Evolutionary conservation across 2,888 invertebrate species (phyloP).

Genomic region (Agrotis puta): DNA sequence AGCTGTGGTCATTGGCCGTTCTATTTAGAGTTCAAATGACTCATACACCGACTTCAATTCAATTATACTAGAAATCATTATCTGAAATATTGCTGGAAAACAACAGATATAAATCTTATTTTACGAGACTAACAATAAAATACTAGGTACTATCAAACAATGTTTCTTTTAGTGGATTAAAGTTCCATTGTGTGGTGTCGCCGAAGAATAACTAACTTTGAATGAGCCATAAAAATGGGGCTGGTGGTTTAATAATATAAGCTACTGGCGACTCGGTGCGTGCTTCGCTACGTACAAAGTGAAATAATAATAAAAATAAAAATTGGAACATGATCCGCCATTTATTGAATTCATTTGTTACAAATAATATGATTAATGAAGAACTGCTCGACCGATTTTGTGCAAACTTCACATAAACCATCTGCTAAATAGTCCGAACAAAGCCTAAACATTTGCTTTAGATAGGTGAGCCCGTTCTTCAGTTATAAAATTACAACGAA

Average conservation of each 20-base stretch:
- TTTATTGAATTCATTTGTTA: too few species aligned
- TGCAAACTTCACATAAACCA: too few species aligned
- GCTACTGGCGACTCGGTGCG: too few species aligned
- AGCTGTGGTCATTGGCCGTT: not conserved
- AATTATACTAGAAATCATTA: slow-evolving; percentile 29
- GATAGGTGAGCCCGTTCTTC: too few species aligned
- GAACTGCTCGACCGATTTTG: too few species aligned
- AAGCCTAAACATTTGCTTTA: too few species aligned
- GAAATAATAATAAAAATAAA: too few species aligned
- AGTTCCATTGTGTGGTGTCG: slow-evolving; percentile 18
- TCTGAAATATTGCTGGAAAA: slow-evolving; percentile 2
- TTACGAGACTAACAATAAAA: slow-evolving; percentile 39
- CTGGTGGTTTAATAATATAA: not conserved
- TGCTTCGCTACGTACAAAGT: too few species aligned
- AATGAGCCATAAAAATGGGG: not conserved
- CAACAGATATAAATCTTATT: slow-evolving; percentile 37
- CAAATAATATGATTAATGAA: too few species aligned
- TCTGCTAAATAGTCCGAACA: too few species aligned
- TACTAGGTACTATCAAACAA: not conserved
- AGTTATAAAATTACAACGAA: too few species aligned
- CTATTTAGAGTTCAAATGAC: not conserved
- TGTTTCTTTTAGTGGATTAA: slow-evolving; percentile 38
- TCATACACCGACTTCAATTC: not conserved
- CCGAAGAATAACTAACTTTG: slow-evolving; percentile 2
- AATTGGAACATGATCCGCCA: too few species aligned